phyloP scores from a whole-genome alignment of 2,888 invertebrate species.

The Lasioglossum lativentre region DNA sequence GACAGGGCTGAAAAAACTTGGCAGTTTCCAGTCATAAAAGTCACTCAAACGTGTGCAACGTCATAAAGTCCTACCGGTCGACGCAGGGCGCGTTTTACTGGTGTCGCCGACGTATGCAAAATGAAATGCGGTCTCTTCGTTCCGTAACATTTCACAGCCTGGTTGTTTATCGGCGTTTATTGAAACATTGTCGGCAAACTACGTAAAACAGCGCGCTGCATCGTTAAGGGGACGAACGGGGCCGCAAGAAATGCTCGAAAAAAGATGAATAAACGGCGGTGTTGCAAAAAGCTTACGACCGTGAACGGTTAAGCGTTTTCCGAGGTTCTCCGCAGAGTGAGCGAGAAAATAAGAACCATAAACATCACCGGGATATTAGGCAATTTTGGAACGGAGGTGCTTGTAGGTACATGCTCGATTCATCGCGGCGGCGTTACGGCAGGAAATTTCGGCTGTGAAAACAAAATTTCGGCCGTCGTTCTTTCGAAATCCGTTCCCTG shows the following conservation, averaged over 20 bases:
- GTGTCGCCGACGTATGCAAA: neutral
- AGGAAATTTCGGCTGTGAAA: conserved; percentile 11
- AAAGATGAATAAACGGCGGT: neutral
- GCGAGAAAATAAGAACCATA: neutral
- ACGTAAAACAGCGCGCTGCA: neutral
- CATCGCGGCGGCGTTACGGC: neutral
- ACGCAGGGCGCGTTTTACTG: neutral
- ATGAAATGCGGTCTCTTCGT: conserved; percentile 13
- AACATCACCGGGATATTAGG: conserved; percentile 50
- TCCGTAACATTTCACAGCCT: neutral
- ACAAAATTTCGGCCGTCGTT: conserved; percentile 4
- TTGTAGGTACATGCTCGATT: conserved; percentile 31
- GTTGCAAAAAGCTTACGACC: neutral
- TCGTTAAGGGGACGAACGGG: neutral
- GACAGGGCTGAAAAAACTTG: conserved; percentile 26
- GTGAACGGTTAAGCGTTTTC: neutral
- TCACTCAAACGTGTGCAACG: conserved; percentile 24
- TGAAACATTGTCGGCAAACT: neutral
- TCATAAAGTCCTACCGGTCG: conserved; percentile 30
- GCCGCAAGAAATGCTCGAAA: conserved; percentile 6
- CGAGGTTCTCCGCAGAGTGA: neutral
- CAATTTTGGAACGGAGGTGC: conserved; percentile 41
- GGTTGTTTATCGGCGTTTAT: conserved; percentile 5
- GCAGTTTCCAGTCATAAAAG: conserved; percentile 23
- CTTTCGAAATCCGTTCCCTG: conserved; percentile 21